Conservation (phyloP, 2,113 vertebrate genomes). For the Heptranchias perlo region DNA sequence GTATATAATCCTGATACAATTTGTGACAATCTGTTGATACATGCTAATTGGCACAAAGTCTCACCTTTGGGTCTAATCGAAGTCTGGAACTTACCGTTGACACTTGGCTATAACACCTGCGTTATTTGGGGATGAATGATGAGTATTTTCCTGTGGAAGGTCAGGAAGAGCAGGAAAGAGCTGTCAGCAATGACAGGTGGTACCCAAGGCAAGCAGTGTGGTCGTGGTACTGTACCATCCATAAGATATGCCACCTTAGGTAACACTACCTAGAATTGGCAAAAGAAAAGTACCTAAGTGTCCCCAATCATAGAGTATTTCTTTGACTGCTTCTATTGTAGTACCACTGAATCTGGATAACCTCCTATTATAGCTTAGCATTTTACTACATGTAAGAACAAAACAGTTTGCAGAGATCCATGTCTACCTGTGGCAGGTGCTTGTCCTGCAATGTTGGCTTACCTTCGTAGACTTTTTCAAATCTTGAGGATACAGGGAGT, state of each 20-base stretch:
- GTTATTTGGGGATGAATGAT: not conserved
- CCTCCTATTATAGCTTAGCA: too few relatives aligned
- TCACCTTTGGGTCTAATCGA: not conserved
- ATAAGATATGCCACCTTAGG: not conserved
- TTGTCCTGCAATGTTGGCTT: too few relatives aligned
- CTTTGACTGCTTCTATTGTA: too few relatives aligned
- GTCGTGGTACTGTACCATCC: not conserved
- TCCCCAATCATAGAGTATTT: too few relatives aligned
- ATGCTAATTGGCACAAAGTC: not conserved
- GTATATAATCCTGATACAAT: not conserved
- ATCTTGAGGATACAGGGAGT: too few relatives aligned
- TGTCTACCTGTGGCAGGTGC: too few relatives aligned
- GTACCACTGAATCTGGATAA: too few relatives aligned
- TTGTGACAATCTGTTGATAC: not conserved
- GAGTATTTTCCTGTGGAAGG: not conserved
- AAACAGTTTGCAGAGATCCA: too few relatives aligned
- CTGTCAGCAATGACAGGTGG: not conserved
- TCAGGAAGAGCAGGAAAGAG: not conserved
- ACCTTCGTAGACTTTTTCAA: too few relatives aligned
- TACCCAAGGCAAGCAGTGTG: not conserved
- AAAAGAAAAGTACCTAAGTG: too few relatives aligned
- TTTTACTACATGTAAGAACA: too few relatives aligned
- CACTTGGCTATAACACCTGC: not conserved
- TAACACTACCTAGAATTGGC: too few relatives aligned
- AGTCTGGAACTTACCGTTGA: not conserved